Base-by-base conservation (phyloP, 2,113 vertebrate genomes). In the Gopherus flavomarginatus region DNA sequence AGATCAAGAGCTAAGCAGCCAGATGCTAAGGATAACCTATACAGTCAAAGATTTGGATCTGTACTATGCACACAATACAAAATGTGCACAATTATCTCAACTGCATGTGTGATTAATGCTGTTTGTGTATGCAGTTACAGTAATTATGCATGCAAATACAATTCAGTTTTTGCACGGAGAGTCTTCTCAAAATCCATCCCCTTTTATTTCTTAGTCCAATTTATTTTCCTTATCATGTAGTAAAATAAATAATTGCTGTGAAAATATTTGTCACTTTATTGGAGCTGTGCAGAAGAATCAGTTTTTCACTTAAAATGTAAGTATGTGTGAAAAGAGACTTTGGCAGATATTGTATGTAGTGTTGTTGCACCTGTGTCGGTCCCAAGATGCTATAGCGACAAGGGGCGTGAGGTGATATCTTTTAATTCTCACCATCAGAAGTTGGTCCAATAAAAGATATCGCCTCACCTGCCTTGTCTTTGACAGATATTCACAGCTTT, bases 71-170 rank as follows among this genome's bases (percentile, higher is more conserved):
- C 24, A 47, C 22, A 14, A 59, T 47, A 17, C 5, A 57, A 57
- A 44, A 59, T 29, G 38, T 83, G 38, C 38, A 59, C 26, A 44
- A 44, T 42, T 17, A 27, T 57, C 79, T 38, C 11, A 44, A 10
- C 6, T 47, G 54, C 38, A 27, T 59, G 9, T 44, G 26, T 12
- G 19, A 31, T 11, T n/a, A 27, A 8, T 38, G 49, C 8, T 5
- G 24, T 42, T 38, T 24, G 54, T 42, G 4, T n/a, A 16, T 0
- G 0, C 65, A 56, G 54, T 49, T 31, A 56, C 17, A 2, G n/a
- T 89, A 54, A 65, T 38, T 5, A 81, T 8, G 14, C 26, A 21
- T 62, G 59, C 53, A 88, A 59, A 49, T 26, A 11, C 38, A 38
- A 6, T 53, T 27, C 52, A 4, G 9, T 31, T 53, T 44, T 42